Evolutionary conservation across 2,888 invertebrate genomes (phyloP).

Genomic region (Minunthozetes semirufus): DNA sequence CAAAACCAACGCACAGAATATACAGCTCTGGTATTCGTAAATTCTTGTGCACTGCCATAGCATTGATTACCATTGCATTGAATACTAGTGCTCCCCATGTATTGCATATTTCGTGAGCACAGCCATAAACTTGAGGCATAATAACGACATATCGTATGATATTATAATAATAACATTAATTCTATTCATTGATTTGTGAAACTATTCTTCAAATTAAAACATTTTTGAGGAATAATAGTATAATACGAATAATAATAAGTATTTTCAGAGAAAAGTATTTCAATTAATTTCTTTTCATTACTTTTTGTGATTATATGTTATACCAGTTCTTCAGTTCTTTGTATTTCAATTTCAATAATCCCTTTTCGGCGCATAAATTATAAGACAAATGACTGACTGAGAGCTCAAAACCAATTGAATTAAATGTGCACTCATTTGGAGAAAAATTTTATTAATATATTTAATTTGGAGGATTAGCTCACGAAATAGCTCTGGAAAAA

Average conservation of each 20-base stretch:
- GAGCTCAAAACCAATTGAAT: background rate
- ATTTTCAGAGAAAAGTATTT: background rate
- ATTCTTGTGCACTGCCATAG: background rate
- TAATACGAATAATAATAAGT: no score
- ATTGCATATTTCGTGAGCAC: background rate
- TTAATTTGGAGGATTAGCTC: background rate
- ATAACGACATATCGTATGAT: background rate
- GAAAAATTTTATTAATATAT: constrained; percentile 6
- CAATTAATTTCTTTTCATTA: constrained; percentile 8
- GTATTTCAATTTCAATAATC: constrained; percentile 3
- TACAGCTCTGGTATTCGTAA: background rate
- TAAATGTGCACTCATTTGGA: background rate
- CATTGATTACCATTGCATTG: background rate
- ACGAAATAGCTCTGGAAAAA: no score
- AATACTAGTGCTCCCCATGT: background rate
- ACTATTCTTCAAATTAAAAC: background rate
- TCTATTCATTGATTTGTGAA: constrained; percentile 10
- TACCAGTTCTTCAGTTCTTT: background rate
- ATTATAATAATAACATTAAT: constrained; percentile 1
- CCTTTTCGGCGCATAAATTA: background rate
- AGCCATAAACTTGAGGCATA: background rate
- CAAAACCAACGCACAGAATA: background rate
- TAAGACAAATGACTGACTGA: background rate
- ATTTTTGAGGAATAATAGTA: no score
- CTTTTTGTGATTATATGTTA: background rate